Conservation (phyloP, 1,140 invertebrate species). For the Bombus affinis region DNA sequence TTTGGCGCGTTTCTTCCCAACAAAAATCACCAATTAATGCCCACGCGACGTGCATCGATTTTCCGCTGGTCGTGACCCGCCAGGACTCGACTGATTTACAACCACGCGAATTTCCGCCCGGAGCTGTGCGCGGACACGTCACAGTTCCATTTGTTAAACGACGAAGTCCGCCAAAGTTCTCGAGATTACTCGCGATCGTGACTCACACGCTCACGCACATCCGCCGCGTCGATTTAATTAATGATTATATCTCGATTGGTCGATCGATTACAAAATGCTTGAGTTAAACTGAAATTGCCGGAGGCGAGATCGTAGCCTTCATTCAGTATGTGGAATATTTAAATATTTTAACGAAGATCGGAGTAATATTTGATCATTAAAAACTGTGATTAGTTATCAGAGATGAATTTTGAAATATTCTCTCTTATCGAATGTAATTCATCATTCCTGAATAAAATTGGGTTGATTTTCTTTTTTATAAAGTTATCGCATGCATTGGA, state of each 20-base stretch:
- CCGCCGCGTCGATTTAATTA: conserved; percentile 61
- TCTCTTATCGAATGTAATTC: background rate
- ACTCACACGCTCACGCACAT: too few relatives aligned
- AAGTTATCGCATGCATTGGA: background rate
- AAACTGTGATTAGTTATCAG: background rate
- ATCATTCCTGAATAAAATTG: background rate
- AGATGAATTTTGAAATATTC: background rate
- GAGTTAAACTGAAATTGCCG: background rate
- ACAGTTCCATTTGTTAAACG: conserved; percentile 51
- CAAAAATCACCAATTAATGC: conserved; percentile 60
- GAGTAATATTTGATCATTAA: background rate
- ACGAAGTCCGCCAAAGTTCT: conserved; percentile 35
- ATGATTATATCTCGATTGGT: conserved; percentile 42
- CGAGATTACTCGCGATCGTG: conserved; percentile 37
- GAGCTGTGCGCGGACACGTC: conserved; percentile 42
- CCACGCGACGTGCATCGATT: conserved; percentile 53
- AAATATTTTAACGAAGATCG: too few relatives aligned
- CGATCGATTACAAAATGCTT: conserved; percentile 15
- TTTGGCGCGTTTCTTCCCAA: conserved; percentile 31
- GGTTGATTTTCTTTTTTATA: background rate
- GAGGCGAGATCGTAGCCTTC: too few relatives aligned
- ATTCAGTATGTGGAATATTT: too few relatives aligned
- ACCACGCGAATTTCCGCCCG: conserved; percentile 47
- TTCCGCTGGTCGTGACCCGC: conserved; percentile 43
- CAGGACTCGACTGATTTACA: conserved; percentile 55